These are phyloP conservation scores for Galagoides demidoff DNA, from an alignment of 2,797 vertebrate species.

Conservation along the genomic window DNA sequence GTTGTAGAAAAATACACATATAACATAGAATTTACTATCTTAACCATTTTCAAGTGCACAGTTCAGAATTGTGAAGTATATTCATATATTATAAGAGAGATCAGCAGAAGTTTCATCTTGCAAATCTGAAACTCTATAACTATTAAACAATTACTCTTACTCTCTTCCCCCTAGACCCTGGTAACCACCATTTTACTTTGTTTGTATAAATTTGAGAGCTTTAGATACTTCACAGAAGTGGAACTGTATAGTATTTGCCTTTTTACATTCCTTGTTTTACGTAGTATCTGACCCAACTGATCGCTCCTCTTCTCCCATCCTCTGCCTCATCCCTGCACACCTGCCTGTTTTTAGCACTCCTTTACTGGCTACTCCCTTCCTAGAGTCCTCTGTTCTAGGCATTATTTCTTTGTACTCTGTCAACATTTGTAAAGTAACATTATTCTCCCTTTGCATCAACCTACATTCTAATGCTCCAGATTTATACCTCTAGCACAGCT, in stretches of 20 bases:
- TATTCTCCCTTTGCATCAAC: background rate
- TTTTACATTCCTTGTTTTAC: background rate
- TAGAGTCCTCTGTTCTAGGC: background rate
- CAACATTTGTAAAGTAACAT: background rate
- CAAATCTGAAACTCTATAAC: background rate
- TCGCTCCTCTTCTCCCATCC: background rate
- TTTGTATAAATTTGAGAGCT: background rate
- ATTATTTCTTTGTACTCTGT: background rate
- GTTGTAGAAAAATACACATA: background rate
- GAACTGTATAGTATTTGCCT: background rate
- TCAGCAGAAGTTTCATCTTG: background rate
- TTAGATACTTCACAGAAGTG: background rate
- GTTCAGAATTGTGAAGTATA: background rate
- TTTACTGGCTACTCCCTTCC: background rate
- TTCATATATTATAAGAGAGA: background rate
- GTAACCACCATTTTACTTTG: background rate
- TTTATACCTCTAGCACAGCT: background rate
- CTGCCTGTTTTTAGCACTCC: background rate
- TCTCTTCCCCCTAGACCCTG: accelerated
- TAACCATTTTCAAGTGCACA: background rate
- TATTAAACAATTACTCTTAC: background rate
- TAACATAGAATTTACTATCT: background rate
- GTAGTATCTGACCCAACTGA: background rate
- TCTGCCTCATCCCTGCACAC: background rate
- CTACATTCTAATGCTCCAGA: background rate